A percentile compares a stretch with the other conserved stretches of the same genome.
Conservation (phyloP, 2,888 invertebrate species). For the Spilarctia lutea region DNA sequence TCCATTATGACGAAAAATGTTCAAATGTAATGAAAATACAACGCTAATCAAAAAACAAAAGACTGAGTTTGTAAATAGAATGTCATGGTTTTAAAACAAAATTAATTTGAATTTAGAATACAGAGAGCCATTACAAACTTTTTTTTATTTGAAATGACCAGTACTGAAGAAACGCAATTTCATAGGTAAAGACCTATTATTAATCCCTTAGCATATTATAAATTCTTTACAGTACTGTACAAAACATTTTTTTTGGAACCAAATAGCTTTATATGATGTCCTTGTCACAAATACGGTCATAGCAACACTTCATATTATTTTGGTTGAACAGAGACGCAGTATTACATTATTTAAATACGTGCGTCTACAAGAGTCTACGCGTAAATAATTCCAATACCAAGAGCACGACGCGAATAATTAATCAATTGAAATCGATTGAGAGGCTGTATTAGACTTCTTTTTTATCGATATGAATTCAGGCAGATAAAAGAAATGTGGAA, state of each 20-base stretch:
- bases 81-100: no score
- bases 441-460: constrained; percentile 24
- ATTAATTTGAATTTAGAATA: no score
- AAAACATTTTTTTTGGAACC: neutral
- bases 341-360: constrained; percentile 45
- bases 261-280: constrained; percentile 13
- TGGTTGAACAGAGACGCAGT: constrained; percentile 27
- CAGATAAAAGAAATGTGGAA: neutral
- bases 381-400: constrained; percentile 50
- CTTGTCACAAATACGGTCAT: no score
- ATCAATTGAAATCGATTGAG: constrained; percentile 45
- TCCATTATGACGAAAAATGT: no score
- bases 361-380: constrained; percentile 33
- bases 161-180: no score
- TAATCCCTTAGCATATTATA: neutral
- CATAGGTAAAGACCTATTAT: no score
- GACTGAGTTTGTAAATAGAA: no score
- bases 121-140: no score
- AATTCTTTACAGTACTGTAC: neutral
- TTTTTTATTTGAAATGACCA: no score
- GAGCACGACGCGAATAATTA: constrained; percentile 46
- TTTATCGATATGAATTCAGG: constrained; percentile 5
- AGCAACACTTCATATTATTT: constrained; percentile 41
- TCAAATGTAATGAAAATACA: no score
- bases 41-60: no score